Evolutionary conservation across 2,797 vertebrate genomes (phyloP).

Genomic region (Monodelphis domestica): DNA sequence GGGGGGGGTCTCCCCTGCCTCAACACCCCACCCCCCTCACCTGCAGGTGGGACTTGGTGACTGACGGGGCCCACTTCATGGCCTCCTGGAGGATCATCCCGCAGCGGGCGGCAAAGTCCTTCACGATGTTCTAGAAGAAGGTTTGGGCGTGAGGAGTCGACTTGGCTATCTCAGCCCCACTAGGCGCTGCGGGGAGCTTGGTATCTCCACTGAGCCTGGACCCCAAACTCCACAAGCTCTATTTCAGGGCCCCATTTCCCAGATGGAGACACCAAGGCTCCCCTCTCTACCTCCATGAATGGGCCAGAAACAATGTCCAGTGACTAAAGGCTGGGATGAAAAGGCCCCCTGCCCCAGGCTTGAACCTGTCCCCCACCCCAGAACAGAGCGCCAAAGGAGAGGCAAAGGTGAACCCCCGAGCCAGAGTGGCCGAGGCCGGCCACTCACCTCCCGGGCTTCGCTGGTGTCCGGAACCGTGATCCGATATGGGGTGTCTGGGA

Average conservation of each 20-base stretch:
- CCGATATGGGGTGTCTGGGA: slow-evolving; percentile 95
- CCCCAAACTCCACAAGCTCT: slow-evolving; percentile 83
- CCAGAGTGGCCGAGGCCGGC: not conserved
- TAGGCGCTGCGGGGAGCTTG: slow-evolving; percentile 50
- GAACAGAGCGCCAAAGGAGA: not conserved
- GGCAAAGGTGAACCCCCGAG: not conserved
- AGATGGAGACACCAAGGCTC: not conserved
- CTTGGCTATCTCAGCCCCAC: not conserved
- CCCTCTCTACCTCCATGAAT: not conserved
- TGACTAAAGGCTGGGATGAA: not conserved
- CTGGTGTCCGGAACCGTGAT: slow-evolving; percentile 98
- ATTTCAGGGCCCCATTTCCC: not conserved
- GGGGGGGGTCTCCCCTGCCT: not conserved
- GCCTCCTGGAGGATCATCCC: slow-evolving; percentile 99
- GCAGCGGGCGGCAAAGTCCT: slow-evolving; percentile 98
- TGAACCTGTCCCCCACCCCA: not conserved
- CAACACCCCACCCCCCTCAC: slow-evolving; percentile 76
- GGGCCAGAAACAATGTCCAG: not conserved
- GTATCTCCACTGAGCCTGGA: slow-evolving; percentile 81
- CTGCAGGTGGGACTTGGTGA: slow-evolving; percentile 99
- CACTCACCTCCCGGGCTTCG: slow-evolving; percentile 94
- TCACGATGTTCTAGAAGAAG: slow-evolving; percentile 93
- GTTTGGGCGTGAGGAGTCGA: not conserved
- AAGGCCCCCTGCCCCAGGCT: no score
- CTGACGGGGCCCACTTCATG: slow-evolving; percentile 99